Percentiles rank a stretch among this genome's conserved stretches.
These are phyloP conservation scores for Eulemur rufifrons DNA, from an alignment of 2,113 vertebrate genomes.

Conservation along the genomic window DNA sequence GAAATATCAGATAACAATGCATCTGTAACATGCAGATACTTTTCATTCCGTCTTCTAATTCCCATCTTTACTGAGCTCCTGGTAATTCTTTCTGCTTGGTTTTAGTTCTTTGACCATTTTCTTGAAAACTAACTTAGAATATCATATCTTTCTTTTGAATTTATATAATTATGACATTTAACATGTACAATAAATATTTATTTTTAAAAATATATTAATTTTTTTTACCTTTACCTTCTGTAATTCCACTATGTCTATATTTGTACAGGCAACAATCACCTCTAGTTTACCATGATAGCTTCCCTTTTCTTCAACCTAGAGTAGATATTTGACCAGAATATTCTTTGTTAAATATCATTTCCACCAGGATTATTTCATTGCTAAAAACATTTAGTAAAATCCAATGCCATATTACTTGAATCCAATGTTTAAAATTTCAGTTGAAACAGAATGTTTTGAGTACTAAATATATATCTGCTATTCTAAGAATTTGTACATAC, in stretches of 20 bases:
- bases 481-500: background rate
- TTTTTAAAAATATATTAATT: background rate
- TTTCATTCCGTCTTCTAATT: background rate
- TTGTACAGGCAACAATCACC: background rate
- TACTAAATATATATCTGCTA: background rate
- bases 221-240: background rate
- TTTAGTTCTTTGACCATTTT: background rate
- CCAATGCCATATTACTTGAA: background rate
- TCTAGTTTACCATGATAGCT: background rate
- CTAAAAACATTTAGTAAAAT: background rate
- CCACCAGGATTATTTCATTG: background rate
- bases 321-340: background rate
- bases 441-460: background rate
- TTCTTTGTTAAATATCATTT: background rate
- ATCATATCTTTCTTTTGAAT: background rate
- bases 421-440: background rate
- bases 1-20: background rate
- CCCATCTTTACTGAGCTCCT: background rate
- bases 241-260: background rate
- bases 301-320: background rate
- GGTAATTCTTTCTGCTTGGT: background rate
- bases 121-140: background rate
- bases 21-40: background rate
- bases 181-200: background rate
- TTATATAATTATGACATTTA: background rate